phyloP scores from a whole-genome alignment of 2,113 vertebrate genomes.

The Himantopus leucocephalus region DNA sequence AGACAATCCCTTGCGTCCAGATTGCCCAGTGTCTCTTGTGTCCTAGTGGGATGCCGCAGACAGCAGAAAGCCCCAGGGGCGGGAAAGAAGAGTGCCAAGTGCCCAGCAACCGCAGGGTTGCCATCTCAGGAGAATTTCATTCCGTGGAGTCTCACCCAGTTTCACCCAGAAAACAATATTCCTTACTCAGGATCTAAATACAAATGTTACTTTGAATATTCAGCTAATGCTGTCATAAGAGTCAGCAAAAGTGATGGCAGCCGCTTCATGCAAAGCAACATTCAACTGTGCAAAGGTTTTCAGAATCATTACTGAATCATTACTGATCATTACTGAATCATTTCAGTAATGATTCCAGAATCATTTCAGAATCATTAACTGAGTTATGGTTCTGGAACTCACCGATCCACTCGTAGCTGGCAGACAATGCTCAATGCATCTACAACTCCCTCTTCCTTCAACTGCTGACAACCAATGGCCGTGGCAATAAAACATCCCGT shows the following conservation, averaged over 20 bases:
- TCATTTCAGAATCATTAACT: background rate
- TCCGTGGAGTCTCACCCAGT: background rate
- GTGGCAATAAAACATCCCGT: conserved; percentile 97
- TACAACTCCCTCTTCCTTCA: conserved; percentile 87
- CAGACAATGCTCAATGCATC: conserved; percentile 91
- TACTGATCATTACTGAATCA: background rate
- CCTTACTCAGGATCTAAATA: background rate
- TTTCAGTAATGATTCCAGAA: background rate
- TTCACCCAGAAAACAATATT: background rate
- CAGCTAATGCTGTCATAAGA: background rate
- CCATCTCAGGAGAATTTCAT: background rate
- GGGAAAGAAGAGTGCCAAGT: background rate
- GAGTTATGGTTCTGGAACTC: background rate
- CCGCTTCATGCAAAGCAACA: background rate
- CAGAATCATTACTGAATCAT: background rate
- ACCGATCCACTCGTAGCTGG: conserved; percentile 91
- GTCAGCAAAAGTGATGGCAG: background rate
- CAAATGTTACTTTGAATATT: background rate
- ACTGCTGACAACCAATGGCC: conserved; percentile 88
- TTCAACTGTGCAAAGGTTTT: background rate
- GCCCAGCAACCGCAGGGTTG: background rate
- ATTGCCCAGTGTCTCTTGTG: background rate
- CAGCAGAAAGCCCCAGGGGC: background rate
- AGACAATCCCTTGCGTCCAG: background rate
- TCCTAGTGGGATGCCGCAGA: background rate